Evolutionary conservation across 2,888 invertebrate genomes (phyloP).

Genomic region (Heliconius cydno): DNA sequence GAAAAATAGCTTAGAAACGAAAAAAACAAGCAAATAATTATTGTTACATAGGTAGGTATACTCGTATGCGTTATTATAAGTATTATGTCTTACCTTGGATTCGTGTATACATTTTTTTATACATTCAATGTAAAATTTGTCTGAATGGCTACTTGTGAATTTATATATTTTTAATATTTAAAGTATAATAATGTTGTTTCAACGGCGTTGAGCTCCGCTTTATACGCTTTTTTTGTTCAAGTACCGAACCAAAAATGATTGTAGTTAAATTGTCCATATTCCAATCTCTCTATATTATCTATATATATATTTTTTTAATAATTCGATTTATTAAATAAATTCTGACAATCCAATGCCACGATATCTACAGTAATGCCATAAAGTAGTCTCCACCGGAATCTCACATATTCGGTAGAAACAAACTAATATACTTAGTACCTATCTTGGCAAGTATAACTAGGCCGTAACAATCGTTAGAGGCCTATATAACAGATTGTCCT

Average conservation of each 20-base stretch:
- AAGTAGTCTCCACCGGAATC: constrained; percentile 2
- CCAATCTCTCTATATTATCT: too few species aligned
- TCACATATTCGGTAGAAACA: constrained; percentile 1
- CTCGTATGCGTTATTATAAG: background rate
- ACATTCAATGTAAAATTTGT: background rate
- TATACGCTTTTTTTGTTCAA: too few species aligned
- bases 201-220: too few species aligned
- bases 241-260: too few species aligned
- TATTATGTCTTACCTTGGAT: background rate
- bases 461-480: constrained; percentile 9
- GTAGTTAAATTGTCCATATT: too few species aligned
- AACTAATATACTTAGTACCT: constrained; percentile 11
- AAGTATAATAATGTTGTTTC: background rate
- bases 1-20: background rate
- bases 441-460: constrained; percentile 21
- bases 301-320: too few species aligned
- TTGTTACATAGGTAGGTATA: background rate
- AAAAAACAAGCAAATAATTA: background rate
- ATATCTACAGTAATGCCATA: background rate
- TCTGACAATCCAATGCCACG: background rate
- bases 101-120: background rate
- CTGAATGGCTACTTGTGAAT: background rate
- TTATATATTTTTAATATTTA: background rate
- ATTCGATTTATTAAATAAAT: too few species aligned
- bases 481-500: constrained; percentile 25